These are phyloP conservation scores for Procavia capensis DNA, from an alignment of 2,113 vertebrate genomes.

Conservation along the genomic window DNA sequence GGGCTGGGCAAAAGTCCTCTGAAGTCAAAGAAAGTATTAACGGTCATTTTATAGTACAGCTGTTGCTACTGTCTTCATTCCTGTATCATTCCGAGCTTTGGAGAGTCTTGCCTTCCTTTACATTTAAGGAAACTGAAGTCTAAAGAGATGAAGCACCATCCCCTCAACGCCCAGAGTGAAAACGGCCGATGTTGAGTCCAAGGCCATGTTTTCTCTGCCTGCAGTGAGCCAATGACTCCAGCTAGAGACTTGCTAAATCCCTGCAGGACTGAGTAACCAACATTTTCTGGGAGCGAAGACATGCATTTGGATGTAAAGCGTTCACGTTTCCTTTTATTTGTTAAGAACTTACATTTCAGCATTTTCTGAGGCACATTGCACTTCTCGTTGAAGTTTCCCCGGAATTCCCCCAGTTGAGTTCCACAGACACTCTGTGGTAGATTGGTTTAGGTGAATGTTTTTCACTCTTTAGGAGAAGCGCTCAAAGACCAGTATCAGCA, in stretches of 20 bases:
- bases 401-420: slow-evolving; percentile 60
- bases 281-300: neutral
- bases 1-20: neutral
- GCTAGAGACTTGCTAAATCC: neutral
- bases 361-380: neutral
- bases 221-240: neutral
- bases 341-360: slow-evolving; percentile 68
- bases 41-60: too few species aligned
- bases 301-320: slow-evolving; percentile 11
- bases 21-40: neutral
- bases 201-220: neutral
- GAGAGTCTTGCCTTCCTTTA: neutral
- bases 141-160: neutral
- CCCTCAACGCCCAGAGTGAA: too few species aligned
- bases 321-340: slow-evolving; percentile 6
- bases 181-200: fast-evolving
- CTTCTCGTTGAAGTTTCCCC: neutral
- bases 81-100: neutral
- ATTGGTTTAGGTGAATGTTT: slow-evolving; percentile 70
- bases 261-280: neutral
- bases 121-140: slow-evolving; percentile 5
- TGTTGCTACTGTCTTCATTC: too few species aligned
- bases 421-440: neutral
- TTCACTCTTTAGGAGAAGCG: slow-evolving; percentile 60
- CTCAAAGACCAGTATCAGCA: slow-evolving; percentile 76